Evolutionary conservation across 2,113 vertebrate genomes (phyloP), one percentile per base, ranked within the genome.

Genomic region (Lamprologus callipterus): DNA sequence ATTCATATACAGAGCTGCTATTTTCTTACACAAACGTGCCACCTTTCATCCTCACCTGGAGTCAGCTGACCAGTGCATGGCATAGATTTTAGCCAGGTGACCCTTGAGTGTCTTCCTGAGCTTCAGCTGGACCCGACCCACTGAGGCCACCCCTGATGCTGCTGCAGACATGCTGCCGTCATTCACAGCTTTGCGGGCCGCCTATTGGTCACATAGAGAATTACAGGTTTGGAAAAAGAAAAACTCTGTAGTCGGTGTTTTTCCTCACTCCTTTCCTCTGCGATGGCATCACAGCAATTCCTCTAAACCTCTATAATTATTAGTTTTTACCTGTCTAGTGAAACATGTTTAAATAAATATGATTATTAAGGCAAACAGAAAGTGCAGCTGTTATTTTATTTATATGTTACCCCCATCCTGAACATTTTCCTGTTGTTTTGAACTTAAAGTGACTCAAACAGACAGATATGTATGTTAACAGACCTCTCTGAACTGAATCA

Each of bases 21-120:
- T 73, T 73, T 28, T 3, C 21, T 16, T 0, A 19, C 70, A 75
- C 9, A 75, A 75, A 75, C 21, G 6, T 3, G 23, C 17, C 6
- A 33, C 35, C 10, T 3, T 33, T 21, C 45, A 1, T 37, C 21
- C 89, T 94, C 73, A 97, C 97, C 94, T 97, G 88, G 95, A 96
- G 94, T 97, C 97, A 80, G 92, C 87, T 14, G 89, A 14, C 97
- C 97, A 97, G 83, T 97, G 97, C 96, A 97, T 92, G 82, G 96
- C 92, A 7, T 97, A 97, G 89, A 97, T 97, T 93, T 97, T 97
- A 80, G 96, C 97, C 94, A 97, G 90, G 88, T 97, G 97, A 82
- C 97, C 97, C 80, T 97, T 97, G 13, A 97, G 95, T 1, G 87
- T 95, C 93, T 94, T 96, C 87, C 97, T 96, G 58, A 96, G 96